phyloP scores from a whole-genome alignment of 2,888 invertebrate species.

The Himalopsyche anomala region DNA sequence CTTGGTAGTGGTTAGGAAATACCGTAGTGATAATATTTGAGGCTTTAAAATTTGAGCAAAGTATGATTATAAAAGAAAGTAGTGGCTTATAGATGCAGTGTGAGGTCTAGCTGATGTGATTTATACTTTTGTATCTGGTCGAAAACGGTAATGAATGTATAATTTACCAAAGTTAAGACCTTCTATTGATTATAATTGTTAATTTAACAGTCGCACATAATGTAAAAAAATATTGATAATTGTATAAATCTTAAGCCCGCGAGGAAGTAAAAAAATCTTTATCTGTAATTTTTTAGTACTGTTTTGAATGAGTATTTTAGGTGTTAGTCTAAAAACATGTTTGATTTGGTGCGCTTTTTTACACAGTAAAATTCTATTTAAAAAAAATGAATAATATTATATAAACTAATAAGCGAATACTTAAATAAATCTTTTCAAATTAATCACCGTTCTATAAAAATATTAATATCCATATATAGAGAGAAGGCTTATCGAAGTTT shows the following conservation, averaged over 20 bases:
- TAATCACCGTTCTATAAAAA: not conserved
- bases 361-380: not conserved
- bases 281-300: constrained; percentile 19
- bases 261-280: not conserved
- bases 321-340: not conserved
- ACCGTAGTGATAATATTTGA: constrained; percentile 46
- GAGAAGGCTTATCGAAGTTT: constrained; percentile 18
- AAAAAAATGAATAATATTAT: constrained; percentile 1
- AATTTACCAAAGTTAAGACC: not conserved
- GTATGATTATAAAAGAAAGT: constrained; percentile 3
- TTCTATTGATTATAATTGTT: not conserved
- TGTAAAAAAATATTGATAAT: constrained; percentile 16
- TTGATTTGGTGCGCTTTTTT: not conserved
- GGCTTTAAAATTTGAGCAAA: constrained; percentile 50
- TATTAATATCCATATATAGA: not conserved
- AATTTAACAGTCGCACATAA: constrained; percentile 4
- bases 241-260: constrained; percentile 10
- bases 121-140: constrained; percentile 16
- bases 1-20: constrained; percentile 39
- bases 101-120: constrained; percentile 8
- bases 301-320: not conserved
- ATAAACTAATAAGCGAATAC: not conserved
- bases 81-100: constrained; percentile 13
- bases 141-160: not conserved
- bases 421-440: not conserved